Base-by-base conservation (phyloP, 1,140 invertebrate species). In the Cotesia typhae region DNA sequence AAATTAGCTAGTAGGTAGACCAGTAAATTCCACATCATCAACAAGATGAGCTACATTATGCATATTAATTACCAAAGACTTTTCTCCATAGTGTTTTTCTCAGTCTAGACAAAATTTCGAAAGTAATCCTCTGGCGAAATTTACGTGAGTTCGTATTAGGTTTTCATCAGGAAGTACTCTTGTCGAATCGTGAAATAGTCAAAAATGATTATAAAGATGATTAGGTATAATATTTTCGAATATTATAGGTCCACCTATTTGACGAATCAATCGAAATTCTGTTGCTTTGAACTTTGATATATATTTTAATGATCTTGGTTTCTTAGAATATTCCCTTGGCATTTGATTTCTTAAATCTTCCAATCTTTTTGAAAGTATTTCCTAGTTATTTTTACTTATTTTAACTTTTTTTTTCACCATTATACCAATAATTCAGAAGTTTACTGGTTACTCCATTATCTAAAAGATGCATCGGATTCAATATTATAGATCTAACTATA, bases 31-130 rank as follows among this genome's bases (percentile, higher is more conserved):
- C 3, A 71, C 59, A 37, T 74, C 69, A 17, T 74, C 68, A 4
- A 38, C 65, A 51, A 71, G 12, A 55, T 74, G 73, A 10, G 38
- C 17, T 12, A 74, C 4, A 70, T 75, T 66, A 67, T 75, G 71
- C 61, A 72, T 70, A 41, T 75, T 75, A 1, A 72, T 47, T 9
- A 70, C 67, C 3, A 41, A 41, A 6, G 66, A 28, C 65, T 59
- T 20, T n/a, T 55, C 57, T 4, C 74, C 74, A 36, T 75, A 72
- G 17, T 65, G 51, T 4, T 20, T 63, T 10, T 64, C 64, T 17
- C 72, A 14, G 6, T 37, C 1, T 20, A 20, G 7, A 57, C 63
- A 61, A 52, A 72, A 75, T 7, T 57, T 36, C 9, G 38, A 4
- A 7, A 72, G 47, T 37, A 69, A 63, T 3, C 6, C 3, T 53